These are phyloP conservation scores for Pterobdella sp. DNA, from an alignment of 2,888 invertebrate genomes.

Conservation along the genomic window DNA sequence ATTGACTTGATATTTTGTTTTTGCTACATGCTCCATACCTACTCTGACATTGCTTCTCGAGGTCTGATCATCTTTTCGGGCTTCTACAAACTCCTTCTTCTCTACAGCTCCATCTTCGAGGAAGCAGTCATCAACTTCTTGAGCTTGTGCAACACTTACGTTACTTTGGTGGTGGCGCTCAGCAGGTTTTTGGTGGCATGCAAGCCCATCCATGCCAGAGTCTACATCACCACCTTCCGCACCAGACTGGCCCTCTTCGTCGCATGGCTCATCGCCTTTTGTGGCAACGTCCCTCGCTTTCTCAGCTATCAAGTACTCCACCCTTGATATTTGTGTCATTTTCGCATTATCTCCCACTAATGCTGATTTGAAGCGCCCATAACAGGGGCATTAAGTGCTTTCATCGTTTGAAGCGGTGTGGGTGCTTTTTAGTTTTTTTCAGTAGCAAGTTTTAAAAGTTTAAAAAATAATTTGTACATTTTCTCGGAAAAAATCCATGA, in stretches of 20 bases:
- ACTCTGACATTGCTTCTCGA: neutral
- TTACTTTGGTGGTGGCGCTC: neutral
- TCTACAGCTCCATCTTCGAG: neutral
- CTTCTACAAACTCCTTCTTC: neutral
- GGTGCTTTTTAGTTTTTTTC: too few relatives aligned
- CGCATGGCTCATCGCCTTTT: neutral
- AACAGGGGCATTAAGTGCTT: too few relatives aligned
- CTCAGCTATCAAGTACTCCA: neutral
- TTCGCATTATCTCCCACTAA: too few relatives aligned
- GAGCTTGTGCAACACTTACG: neutral
- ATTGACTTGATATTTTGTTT: neutral
- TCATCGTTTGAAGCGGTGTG: too few relatives aligned
- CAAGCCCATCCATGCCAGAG: neutral
- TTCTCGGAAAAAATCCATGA: too few relatives aligned
- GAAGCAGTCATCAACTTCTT: neutral
- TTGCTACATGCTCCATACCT: neutral
- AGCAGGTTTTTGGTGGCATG: neutral
- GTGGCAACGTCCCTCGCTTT: neutral
- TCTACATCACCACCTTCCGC: neutral
- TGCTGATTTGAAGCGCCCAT: too few relatives aligned
- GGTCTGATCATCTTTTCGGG: neutral
- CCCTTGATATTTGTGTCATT: too few relatives aligned
- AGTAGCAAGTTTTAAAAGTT: too few relatives aligned
- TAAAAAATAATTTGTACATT: too few relatives aligned
- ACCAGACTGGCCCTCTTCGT: neutral